Percentiles rank a stretch among this genome's conserved stretches.
phyloP scores from a whole-genome alignment of 2,797 vertebrate species.

The Melanotaenia boesemani region DNA sequence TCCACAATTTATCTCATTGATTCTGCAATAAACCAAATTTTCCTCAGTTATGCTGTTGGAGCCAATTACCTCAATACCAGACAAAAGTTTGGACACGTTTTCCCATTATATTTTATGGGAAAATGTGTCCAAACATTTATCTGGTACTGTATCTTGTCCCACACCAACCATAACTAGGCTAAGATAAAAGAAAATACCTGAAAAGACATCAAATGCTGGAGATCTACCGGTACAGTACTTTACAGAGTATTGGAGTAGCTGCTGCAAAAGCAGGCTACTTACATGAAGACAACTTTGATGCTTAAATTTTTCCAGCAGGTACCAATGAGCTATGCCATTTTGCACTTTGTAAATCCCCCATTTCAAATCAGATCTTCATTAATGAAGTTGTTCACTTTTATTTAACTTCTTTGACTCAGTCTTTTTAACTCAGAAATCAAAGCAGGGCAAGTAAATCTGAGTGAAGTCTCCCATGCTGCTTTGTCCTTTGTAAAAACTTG shows the following conservation, averaged over 20 bases:
- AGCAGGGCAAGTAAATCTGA: conserved; percentile 4
- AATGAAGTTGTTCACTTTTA: background rate
- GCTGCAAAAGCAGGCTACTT: background rate
- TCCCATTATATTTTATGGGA: no score
- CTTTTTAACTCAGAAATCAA: conserved; percentile 14
- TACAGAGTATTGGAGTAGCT: background rate
- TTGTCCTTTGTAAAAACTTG: conserved; percentile 66
- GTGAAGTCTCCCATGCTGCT: conserved; percentile 33
- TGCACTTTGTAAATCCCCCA: background rate
- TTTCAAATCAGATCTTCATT: conserved; percentile 4
- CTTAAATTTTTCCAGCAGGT: conserved; percentile 1
- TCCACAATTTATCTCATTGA: background rate
- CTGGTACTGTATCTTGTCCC: background rate
- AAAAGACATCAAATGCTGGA: background rate
- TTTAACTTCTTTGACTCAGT: conserved; percentile 9
- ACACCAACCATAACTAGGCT: background rate
- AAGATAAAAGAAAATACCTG: background rate
- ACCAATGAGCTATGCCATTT: background rate
- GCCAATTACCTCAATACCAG: no score
- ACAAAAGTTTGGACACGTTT: no score
- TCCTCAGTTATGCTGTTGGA: background rate
- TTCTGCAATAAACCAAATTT: background rate
- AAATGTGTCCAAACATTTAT: no score
- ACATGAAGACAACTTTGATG: background rate
- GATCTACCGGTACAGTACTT: accelerated